phyloP scores from a whole-genome alignment of 2,113 vertebrate species.

The Lepus americanus region DNA sequence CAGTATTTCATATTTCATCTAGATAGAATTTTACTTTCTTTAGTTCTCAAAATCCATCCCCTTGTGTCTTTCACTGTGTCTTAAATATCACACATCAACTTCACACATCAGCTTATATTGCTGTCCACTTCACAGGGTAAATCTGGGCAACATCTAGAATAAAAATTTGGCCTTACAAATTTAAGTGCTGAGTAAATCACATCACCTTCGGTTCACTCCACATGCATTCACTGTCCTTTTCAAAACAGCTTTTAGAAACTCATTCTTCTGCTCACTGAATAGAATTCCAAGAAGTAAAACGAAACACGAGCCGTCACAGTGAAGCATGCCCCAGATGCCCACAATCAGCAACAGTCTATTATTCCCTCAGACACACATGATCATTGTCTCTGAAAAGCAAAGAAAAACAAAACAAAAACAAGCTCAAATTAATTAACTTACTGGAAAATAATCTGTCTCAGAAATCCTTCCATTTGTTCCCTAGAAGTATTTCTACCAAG shows the following conservation, averaged over 20 bases:
- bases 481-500: neutral
- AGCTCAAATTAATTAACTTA: neutral
- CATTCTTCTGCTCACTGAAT: conserved; percentile 46
- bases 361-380: neutral
- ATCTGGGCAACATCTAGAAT: neutral
- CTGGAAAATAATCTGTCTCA: conserved; percentile 12
- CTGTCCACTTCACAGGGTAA: neutral
- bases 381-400: conserved; percentile 25
- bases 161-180: conserved; percentile 4
- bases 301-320: conserved; percentile 11
- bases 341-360: neutral
- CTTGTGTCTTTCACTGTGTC: neutral
- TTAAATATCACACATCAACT: neutral
- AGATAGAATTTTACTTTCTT: neutral
- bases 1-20: neutral
- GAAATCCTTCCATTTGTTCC: neutral
- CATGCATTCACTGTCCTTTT: neutral
- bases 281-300: conserved; percentile 60
- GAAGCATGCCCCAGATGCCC: neutral
- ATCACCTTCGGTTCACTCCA: conserved; percentile 25
- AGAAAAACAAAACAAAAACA: conserved; percentile 28
- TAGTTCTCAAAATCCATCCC: neutral
- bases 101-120: neutral
- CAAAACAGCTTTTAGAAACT: conserved; percentile 59
- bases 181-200: neutral